These are phyloP conservation scores for Morpho achilles DNA, from an alignment of 2,888 invertebrate species.

Conservation along the genomic window DNA sequence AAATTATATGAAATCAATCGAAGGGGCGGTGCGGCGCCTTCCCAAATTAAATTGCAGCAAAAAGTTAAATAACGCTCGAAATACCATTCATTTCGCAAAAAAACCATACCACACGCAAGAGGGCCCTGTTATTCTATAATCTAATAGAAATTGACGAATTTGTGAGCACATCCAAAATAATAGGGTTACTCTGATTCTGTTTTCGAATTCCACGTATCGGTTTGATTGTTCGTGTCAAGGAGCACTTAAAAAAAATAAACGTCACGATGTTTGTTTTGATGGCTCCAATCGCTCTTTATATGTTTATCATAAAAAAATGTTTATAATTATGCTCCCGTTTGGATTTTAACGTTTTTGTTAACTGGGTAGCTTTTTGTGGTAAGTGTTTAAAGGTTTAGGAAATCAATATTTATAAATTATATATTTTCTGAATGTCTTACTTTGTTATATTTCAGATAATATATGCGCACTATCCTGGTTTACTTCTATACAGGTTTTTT, in stretches of 20 bases:
- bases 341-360: slow-evolving; percentile 17
- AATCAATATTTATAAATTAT: too few species aligned
- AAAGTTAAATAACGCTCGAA: slow-evolving; percentile 48
- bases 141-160: slow-evolving; percentile 61
- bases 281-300: slow-evolving; percentile 8
- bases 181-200: slow-evolving; percentile 43
- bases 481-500: too few species aligned
- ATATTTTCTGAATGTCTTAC: too few species aligned
- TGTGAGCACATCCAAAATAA: slow-evolving; percentile 50
- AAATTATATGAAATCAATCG: slow-evolving; percentile 74
- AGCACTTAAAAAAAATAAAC: slow-evolving; percentile 20
- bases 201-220: slow-evolving; percentile 39
- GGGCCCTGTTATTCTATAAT: slow-evolving; percentile 60
- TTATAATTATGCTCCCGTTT: slow-evolving; percentile 21
- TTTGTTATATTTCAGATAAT: too few species aligned
- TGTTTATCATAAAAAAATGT: slow-evolving; percentile 25
- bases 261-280: slow-evolving; percentile 25
- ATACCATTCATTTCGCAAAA: slow-evolving; percentile 61
- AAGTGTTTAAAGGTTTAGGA: too few species aligned
- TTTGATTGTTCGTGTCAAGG: slow-evolving; percentile 31
- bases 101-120: slow-evolving; percentile 64
- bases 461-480: too few species aligned
- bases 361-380: background rate
- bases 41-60: slow-evolving; percentile 74
- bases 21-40: slow-evolving; percentile 69